phyloP scores from a whole-genome alignment of 2,888 invertebrate species.

The Drosophila lacicola region DNA sequence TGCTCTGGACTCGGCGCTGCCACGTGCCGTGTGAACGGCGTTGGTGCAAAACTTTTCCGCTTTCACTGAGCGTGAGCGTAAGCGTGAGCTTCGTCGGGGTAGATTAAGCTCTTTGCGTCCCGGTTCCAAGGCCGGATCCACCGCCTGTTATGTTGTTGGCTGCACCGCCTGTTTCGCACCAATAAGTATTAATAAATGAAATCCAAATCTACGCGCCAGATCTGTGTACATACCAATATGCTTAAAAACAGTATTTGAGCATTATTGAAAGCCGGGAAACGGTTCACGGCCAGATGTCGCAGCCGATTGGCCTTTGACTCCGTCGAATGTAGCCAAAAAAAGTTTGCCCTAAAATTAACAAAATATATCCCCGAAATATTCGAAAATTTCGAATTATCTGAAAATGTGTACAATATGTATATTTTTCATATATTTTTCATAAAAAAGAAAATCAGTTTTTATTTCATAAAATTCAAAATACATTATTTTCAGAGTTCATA shows the following conservation, averaged over 20 bases:
- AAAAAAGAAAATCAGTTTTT: too few species aligned
- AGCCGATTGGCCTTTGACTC: background rate
- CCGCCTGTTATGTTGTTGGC: slow-evolving; percentile 24
- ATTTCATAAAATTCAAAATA: too few species aligned
- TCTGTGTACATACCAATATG: background rate
- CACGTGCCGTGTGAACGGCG: slow-evolving; percentile 61
- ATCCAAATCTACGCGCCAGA: slow-evolving; percentile 22
- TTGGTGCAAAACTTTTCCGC: slow-evolving; percentile 52
- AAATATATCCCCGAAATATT: too few species aligned
- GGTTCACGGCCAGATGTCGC: background rate
- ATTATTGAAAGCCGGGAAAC: background rate
- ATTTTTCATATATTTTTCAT: too few species aligned
- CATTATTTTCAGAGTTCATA: too few species aligned
- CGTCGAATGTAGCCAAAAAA: too few species aligned
- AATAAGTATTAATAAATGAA: slow-evolving; percentile 45
- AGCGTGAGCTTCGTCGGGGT: slow-evolving; percentile 7
- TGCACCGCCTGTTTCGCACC: slow-evolving; percentile 24
- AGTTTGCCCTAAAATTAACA: too few species aligned
- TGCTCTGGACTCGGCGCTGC: slow-evolving; percentile 22
- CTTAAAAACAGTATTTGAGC: slow-evolving; percentile 9
- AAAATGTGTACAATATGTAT: too few species aligned
- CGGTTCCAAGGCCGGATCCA: slow-evolving; percentile 15
- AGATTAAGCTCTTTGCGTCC: slow-evolving; percentile 3
- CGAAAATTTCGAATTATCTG: too few species aligned
- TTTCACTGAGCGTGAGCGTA: slow-evolving; percentile 2